Evolutionary conservation across 2,113 vertebrate genomes (phyloP).

Genomic region (Pluvialis apricaria): DNA sequence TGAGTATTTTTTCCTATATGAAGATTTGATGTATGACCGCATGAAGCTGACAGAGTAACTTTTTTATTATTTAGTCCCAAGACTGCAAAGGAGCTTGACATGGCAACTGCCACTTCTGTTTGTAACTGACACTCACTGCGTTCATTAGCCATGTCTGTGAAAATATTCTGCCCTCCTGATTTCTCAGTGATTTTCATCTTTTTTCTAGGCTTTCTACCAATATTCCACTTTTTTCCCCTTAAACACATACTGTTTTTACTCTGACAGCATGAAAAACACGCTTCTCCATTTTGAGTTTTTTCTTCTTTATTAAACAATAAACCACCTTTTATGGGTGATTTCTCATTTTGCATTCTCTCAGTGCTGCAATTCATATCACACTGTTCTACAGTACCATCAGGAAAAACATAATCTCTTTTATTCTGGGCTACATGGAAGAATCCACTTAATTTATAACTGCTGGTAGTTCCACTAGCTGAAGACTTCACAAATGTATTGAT

Average conservation of each 20-base stretch:
- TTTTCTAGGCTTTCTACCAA: conserved; percentile 53
- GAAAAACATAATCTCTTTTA: conserved; percentile 30
- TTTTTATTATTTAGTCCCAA: neutral
- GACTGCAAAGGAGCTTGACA: neutral
- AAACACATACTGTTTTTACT: conserved; percentile 29
- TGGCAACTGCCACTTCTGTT: neutral
- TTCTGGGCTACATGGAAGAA: conserved; percentile 1
- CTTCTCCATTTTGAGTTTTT: conserved; percentile 16
- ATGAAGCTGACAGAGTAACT: neutral
- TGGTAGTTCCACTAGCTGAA: conserved; percentile 15
- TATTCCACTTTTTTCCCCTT: neutral
- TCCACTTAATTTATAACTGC: conserved; percentile 34
- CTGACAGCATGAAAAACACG: conserved; percentile 14
- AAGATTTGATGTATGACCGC: neutral
- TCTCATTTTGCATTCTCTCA: conserved; percentile 17
- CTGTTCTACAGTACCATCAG: conserved; percentile 1
- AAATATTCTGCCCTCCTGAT: neutral
- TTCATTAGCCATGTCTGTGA: neutral
- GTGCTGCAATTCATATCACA: neutral
- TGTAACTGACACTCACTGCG: neutral
- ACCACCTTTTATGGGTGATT: neutral
- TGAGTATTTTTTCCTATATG: neutral
- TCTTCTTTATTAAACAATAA: neutral
- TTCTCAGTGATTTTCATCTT: conserved; percentile 45
- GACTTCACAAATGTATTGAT: conserved; percentile 43